phyloP scores from a whole-genome alignment of 2,797 vertebrate species.

The Karalla daura region DNA sequence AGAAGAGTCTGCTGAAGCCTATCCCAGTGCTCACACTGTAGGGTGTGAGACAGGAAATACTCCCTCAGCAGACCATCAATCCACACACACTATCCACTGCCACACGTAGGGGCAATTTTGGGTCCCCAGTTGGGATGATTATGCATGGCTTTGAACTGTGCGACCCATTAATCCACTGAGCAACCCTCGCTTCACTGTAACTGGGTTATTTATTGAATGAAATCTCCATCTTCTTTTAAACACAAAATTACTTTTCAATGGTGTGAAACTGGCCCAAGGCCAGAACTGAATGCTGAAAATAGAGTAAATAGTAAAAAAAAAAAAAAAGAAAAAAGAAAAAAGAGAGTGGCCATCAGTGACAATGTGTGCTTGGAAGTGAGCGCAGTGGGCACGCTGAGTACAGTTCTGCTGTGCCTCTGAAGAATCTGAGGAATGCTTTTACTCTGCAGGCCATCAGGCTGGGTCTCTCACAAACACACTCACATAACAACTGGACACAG shows the following conservation, averaged over 20 bases:
- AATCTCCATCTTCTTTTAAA: not conserved
- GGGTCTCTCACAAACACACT: constrained; percentile 55
- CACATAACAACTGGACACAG: constrained; percentile 51
- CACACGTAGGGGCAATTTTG: no score
- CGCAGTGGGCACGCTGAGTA: constrained; percentile 41
- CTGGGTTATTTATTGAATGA: not conserved
- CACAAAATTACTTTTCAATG: not conserved
- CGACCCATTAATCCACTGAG: no score
- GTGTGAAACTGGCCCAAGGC: not conserved
- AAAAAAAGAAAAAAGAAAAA: not conserved
- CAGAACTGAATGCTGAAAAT: not conserved
- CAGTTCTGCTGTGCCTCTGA: constrained; percentile 70
- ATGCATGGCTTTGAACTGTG: no score
- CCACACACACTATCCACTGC: no score
- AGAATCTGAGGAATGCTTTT: constrained; percentile 81
- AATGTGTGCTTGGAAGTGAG: constrained; percentile 29
- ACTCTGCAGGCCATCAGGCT: constrained; percentile 70
- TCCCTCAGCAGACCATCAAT: no score
- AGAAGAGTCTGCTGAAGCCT: no score
- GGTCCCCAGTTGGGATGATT: no score
- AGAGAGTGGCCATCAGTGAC: constrained; percentile 26
- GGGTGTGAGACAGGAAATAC: no score
- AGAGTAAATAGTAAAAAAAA: not conserved
- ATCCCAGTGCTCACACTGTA: no score
- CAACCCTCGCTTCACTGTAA: no score